Percentiles rank a stretch among this genome's conserved stretches.
phyloP scores from a whole-genome alignment of 2,113 vertebrate genomes.

The Lagopus muta region DNA sequence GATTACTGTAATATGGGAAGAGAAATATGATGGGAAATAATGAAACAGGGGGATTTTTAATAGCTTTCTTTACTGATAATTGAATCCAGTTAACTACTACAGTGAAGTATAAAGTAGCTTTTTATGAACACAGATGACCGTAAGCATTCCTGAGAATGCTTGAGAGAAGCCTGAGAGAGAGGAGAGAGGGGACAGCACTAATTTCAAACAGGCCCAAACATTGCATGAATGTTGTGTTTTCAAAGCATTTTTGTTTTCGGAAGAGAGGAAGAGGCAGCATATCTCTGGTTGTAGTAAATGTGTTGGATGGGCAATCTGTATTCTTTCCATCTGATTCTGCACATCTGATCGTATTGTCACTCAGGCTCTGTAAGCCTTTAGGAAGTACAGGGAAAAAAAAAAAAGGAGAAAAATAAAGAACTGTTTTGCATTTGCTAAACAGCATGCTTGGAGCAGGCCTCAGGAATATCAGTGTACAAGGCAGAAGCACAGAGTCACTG shows the following conservation, averaged over 20 bases:
- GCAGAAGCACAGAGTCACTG: background rate
- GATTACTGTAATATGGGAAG: background rate
- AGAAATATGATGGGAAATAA: background rate
- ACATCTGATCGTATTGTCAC: background rate
- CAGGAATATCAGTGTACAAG: background rate
- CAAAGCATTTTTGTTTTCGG: background rate
- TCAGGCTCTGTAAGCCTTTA: background rate
- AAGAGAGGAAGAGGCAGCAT: background rate
- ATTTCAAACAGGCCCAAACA: background rate
- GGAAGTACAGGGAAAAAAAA: background rate
- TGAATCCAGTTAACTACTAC: background rate
- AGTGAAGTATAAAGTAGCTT: background rate
- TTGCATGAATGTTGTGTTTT: background rate
- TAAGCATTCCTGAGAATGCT: background rate
- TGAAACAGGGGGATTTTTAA: background rate
- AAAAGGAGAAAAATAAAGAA: background rate
- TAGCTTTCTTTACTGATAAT: background rate
- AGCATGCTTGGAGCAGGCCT: background rate
- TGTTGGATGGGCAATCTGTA: background rate
- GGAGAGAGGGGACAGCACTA: background rate
- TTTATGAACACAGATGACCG: background rate
- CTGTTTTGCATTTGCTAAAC: background rate
- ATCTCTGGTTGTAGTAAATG: background rate
- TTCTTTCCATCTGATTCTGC: background rate
- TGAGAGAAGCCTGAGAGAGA: background rate